phyloP scores from a whole-genome alignment of 2,888 invertebrate species.

The Drosophila mimetica region DNA sequence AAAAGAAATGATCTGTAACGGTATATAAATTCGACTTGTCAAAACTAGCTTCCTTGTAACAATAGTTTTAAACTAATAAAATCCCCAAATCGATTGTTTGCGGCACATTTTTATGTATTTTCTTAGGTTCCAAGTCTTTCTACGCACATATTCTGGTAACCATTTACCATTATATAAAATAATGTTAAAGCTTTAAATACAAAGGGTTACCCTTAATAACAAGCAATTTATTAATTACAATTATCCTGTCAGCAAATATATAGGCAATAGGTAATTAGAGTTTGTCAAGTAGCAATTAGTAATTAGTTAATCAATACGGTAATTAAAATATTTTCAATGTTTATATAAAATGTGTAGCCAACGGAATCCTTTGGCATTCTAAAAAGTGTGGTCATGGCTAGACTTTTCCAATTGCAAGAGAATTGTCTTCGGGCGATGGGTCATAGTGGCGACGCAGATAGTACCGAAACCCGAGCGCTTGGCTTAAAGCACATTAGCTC shows the following conservation, averaged over 20 bases:
- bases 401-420: slow-evolving; percentile 72
- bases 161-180: neutral
- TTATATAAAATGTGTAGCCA: slow-evolving; percentile 17
- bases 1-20: no score
- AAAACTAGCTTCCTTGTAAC: no score
- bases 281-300: slow-evolving; percentile 30
- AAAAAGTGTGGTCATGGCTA: slow-evolving; percentile 45
- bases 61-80: no score
- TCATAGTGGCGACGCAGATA: slow-evolving; percentile 50
- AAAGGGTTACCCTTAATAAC: neutral
- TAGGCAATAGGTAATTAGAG: slow-evolving; percentile 58
- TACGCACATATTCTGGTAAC: no score
- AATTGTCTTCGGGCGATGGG: slow-evolving; percentile 75
- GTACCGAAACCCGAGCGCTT: neutral
- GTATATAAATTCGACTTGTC: no score
- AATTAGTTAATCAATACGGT: slow-evolving; percentile 40
- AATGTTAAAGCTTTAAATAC: neutral
- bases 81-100: no score
- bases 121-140: no score
- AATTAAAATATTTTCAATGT: slow-evolving; percentile 29
- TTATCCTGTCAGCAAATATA: slow-evolving; percentile 60
- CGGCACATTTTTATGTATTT: no score
- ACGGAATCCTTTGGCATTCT: slow-evolving; percentile 1
- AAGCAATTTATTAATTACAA: slow-evolving; percentile 43
- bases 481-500: slow-evolving; percentile 48